Evolutionary conservation across 1,140 invertebrate species (phyloP), one percentile per base, ranked within the genome.

Genomic region (Neotoxoptera formosana): DNA sequence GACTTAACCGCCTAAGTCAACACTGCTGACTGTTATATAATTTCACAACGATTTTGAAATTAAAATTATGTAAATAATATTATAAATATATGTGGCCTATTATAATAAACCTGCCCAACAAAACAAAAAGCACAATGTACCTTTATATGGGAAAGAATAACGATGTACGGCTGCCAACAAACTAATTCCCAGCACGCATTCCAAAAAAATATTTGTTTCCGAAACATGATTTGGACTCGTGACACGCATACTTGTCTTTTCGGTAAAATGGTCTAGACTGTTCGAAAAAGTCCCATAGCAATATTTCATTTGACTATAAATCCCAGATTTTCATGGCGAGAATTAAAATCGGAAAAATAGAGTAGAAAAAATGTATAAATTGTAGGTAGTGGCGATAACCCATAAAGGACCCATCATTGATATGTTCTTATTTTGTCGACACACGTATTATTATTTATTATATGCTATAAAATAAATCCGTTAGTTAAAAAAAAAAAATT

Each of bases 341-440:
- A 67, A 67, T 30, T 30, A 67, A 67, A 67, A n/a, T 67, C 9
- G 60, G 30, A 67, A 30, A 41, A 41, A 41, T 41, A 41, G 41
- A 4, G n/a, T n/a, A 41, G 41, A 41, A 41, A 41, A 76, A n/a
- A 67, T 76, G 60, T n/a, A 17, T 76, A 76, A 67, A 76, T 34
- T 76, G 30, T 76, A 17, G n/a, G 30, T 76, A 76, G 14, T 20
- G 30, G 14, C 14, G n/a, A 76, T 76, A 7, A 23, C 21, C 21
- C 20, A 53, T 53, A 53, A 48, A 76, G 1, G n/a, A 30, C 30
- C 60, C n/a, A 76, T n/a, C n/a, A 76, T n/a, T n/a, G 14, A 76
- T n/a, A 67, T 34, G 60, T 76, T 76, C 60, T 76, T 53, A 76
- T 76, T 76, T 76, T 67, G n/a, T 76, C n/a, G n/a, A 76, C n/a